A percentile compares a stretch with the other conserved stretches of the same genome.
Conservation (phyloP, 37 sponge, comb jelly and placozoan genomes). For the Haliclona indistincta region DNA sequence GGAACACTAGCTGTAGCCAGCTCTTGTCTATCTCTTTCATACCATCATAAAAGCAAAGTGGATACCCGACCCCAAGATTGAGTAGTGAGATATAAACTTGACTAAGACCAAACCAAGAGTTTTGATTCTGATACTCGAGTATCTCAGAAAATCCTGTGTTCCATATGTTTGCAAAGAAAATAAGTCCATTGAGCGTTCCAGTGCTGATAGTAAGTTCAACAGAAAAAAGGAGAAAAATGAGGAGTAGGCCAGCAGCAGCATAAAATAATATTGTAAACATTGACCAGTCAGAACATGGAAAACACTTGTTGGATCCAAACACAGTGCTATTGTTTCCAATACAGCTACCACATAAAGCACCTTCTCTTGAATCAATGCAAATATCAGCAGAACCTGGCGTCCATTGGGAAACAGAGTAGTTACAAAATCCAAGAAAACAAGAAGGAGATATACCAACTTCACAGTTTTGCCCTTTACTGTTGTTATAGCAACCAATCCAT, state of each 20-base stretch:
- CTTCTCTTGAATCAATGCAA: background rate
- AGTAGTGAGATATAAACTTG: slow-evolving; percentile 18
- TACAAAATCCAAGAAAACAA: background rate
- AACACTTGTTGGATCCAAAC: slow-evolving; percentile 23
- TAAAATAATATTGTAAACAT: background rate
- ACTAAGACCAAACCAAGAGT: background rate
- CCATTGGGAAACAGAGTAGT: background rate
- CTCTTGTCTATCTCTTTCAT: slow-evolving; percentile 40
- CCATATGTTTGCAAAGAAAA: slow-evolving; percentile 58
- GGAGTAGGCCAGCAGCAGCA: slow-evolving; percentile 24
- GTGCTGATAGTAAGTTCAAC: slow-evolving; percentile 27
- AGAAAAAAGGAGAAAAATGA: slow-evolving; percentile 27
- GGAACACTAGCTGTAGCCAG: slow-evolving; percentile 40
- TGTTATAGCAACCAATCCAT: background rate
- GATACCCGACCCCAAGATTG: slow-evolving; percentile 28
- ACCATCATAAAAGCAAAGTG: slow-evolving; percentile 44
- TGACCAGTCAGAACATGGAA: slow-evolving; percentile 8
- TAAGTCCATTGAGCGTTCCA: slow-evolving; percentile 45
- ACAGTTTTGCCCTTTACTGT: background rate
- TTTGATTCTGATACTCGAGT: too few species aligned
- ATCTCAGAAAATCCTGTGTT: too few species aligned
- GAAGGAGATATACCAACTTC: background rate
- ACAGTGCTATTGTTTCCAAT: slow-evolving; percentile 15
- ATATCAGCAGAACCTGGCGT: background rate
- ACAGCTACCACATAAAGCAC: slow-evolving; percentile 5